phyloP scores from a whole-genome alignment of 2,113 vertebrate species.

The Illadopsis cleaveri region DNA sequence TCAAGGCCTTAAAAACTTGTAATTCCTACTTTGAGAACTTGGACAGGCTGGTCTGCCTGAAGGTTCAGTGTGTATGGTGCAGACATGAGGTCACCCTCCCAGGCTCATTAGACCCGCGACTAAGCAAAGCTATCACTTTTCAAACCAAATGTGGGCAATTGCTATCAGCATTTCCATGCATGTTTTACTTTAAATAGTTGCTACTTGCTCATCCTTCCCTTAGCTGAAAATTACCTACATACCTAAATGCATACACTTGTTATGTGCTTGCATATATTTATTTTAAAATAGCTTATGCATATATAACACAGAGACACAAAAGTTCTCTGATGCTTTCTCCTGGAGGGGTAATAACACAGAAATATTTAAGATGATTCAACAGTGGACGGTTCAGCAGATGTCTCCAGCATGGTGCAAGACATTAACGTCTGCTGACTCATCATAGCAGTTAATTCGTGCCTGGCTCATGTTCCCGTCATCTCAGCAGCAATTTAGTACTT shows the following conservation, averaged over 20 bases:
- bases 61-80: accelerated
- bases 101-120: neutral
- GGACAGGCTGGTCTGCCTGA: neutral
- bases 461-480: conserved; percentile 56
- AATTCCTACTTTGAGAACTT: neutral
- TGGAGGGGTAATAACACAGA: conserved; percentile 31
- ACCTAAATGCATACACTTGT: conserved; percentile 53
- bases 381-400: conserved; percentile 45
- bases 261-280: conserved; percentile 48
- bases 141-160: conserved; percentile 21
- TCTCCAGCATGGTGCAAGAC: conserved; percentile 44
- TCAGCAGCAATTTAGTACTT: conserved; percentile 63
- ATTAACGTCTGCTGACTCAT: conserved; percentile 57
- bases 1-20: neutral
- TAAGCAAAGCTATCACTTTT: conserved; percentile 11
- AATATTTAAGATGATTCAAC: conserved; percentile 58
- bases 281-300: conserved; percentile 62
- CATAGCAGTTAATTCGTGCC: conserved; percentile 45
- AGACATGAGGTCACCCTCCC: neutral
- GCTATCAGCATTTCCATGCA: conserved; percentile 55
- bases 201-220: conserved; percentile 32
- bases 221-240: conserved; percentile 60
- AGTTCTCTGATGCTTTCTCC: conserved; percentile 15
- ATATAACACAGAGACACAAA: conserved; percentile 16
- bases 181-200: conserved; percentile 64